phyloP scores from a whole-genome alignment of 2,797 vertebrate genomes.

The Tiaroga cobitis region DNA sequence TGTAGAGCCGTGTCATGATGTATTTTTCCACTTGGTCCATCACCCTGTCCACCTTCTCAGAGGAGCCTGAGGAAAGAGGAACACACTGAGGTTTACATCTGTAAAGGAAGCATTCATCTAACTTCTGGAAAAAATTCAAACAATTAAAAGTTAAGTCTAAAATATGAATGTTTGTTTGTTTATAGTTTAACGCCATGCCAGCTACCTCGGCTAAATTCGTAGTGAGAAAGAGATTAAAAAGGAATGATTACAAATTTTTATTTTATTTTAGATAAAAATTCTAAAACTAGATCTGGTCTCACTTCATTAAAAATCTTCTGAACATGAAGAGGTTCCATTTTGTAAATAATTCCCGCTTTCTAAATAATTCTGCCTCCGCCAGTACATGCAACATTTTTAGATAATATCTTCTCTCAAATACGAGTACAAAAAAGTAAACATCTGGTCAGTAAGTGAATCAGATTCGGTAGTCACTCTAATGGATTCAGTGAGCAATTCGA shows the following conservation, averaged over 20 bases:
- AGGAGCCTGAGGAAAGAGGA: conserved; percentile 78
- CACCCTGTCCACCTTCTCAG: conserved; percentile 90
- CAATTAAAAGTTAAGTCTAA: not conserved
- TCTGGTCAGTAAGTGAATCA: not conserved
- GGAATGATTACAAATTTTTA: no score
- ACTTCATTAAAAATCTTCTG: no score
- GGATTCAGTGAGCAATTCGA: not conserved
- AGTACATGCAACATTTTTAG: not conserved
- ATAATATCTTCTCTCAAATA: not conserved
- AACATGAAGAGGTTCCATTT: not conserved
- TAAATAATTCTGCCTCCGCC: not conserved
- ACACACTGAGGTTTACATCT: not conserved
- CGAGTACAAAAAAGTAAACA: not conserved
- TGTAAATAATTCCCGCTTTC: not conserved
- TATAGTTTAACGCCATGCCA: no score
- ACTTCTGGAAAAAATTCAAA: not conserved
- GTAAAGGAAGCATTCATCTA: not conserved
- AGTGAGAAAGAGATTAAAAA: no score
- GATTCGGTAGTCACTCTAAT: not conserved
- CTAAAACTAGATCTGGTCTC: no score
- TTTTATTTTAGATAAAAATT: no score
- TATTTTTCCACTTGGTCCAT: conserved; percentile 98
- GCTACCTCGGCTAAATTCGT: no score
- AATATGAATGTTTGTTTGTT: no score
- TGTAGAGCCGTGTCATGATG: conserved; percentile 97